Conservation (phyloP, 2,797 vertebrate species). For the Cirrhinus molitorella region DNA sequence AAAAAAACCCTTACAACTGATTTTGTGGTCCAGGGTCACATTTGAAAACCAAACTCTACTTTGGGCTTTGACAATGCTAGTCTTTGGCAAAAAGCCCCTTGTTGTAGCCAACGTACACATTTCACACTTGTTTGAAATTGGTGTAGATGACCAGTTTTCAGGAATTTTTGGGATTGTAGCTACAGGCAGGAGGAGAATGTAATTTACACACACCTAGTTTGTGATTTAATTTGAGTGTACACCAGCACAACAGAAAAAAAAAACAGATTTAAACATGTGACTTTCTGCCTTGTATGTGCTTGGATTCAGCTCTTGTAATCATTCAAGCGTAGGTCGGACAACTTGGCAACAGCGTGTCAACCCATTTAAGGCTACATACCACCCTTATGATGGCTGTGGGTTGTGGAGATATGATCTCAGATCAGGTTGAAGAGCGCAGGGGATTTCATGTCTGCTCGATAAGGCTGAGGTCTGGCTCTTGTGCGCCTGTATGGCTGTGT, state of each 20-base stretch:
- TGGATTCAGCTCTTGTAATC: neutral
- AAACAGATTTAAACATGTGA: neutral
- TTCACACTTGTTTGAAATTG: neutral
- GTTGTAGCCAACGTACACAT: neutral
- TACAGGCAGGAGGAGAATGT: neutral
- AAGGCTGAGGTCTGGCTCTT: constrained; percentile 52
- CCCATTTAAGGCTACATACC: constrained; percentile 55
- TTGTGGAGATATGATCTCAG: constrained; percentile 51
- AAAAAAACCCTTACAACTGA: no score
- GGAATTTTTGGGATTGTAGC: neutral
- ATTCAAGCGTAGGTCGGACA: neutral
- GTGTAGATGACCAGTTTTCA: neutral
- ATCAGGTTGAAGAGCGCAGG: constrained; percentile 30
- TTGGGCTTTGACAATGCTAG: neutral
- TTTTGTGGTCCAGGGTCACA: no score
- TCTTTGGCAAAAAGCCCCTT: neutral
- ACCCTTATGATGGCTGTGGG: constrained; percentile 38
- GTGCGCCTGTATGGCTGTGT: constrained; percentile 33
- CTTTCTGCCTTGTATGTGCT: neutral
- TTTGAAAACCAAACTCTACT: neutral
- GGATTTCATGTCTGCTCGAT: constrained; percentile 56
- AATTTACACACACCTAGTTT: neutral
- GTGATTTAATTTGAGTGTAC: neutral
- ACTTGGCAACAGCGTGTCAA: constrained; percentile 13
- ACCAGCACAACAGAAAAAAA: neutral